Base-by-base conservation (phyloP, 1,140 invertebrate genomes). In the Heliconius himera region DNA sequence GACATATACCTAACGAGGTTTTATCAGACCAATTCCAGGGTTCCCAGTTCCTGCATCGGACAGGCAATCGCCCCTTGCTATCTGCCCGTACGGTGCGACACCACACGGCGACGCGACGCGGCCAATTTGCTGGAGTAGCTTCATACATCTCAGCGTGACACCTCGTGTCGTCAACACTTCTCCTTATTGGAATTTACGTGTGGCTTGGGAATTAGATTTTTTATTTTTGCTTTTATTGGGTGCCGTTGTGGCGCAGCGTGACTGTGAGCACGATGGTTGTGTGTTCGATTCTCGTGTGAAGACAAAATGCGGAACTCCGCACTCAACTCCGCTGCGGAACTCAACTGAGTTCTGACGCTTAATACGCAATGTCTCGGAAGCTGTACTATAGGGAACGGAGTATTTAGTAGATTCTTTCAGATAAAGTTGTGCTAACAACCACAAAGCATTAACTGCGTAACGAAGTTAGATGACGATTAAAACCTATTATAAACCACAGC, bases 141-240 rank as follows among this genome's bases (percentile, higher is more conserved):
- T 33, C 70, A 20, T 70, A 36, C 70, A 70, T 70, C 70, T 70
- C 70, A 33, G 26, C 70, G 70, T 70, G 70, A 70, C 70, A 41
- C 36, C 70, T 72, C 20, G 36, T 41, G 33, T 26, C 16, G 26
- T 70, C 36, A 20, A 38, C 36, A 33, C 8, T 72, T 72, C 41
- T 72, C 70, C 70, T 72, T 72, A 72, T 72, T 72, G 70, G 36
- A 72, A 70, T 56, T 56, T 56, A 56, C n/a, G 54, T 56, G 9
- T 56, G 54, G 49, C 49, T 51, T 22, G 54, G 54, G 18, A 51
- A 51, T 51, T 51, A 51, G 49, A 51, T 51, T 51, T 51, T 51
- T 51, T 8, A 20, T 20, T 51, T 51, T 18, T 51, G 18, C 18
- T 51, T 51, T 51, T 51, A 51, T 51, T 51, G 20, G 5, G 8